phyloP scores from a whole-genome alignment of 2,797 vertebrate genomes.

The Jordanella pulchra region DNA sequence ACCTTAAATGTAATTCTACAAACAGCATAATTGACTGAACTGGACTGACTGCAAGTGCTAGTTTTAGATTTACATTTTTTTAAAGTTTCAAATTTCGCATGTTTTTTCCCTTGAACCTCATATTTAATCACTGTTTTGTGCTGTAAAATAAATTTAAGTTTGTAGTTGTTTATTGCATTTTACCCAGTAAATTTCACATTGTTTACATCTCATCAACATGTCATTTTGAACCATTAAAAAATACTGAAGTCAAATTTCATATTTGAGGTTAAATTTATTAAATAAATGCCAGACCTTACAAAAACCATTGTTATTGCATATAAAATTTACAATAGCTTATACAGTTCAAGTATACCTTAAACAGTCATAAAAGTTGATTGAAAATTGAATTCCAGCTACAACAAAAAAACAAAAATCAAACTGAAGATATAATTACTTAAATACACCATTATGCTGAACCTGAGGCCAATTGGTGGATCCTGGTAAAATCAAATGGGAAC shows the following conservation, averaged over 20 bases:
- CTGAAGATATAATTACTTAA: not conserved
- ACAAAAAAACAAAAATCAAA: not conserved
- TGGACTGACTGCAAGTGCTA: not conserved
- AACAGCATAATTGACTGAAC: not conserved
- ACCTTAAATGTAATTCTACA: no score
- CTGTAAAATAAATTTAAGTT: not conserved
- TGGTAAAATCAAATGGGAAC: not conserved
- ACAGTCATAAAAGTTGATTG: not conserved
- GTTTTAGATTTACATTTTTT: not conserved
- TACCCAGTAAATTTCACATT: not conserved
- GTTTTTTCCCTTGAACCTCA: not conserved
- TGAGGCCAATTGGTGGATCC: not conserved
- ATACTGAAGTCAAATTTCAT: not conserved
- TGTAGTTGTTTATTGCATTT: not conserved
- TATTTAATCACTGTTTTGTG: not conserved
- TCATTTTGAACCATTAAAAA: not conserved
- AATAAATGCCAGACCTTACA: not conserved
- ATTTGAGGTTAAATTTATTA: not conserved
- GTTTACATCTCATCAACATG: not conserved
- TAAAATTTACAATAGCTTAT: not conserved
- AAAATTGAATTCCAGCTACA: not conserved
- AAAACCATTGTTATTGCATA: not conserved
- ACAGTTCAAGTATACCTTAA: not conserved
- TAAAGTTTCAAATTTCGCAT: not conserved
- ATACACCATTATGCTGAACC: not conserved